Percentiles rank a stretch among this genome's conserved stretches.
Evolutionary conservation across 1,140 invertebrate species (phyloP).

Genomic region (Drosophila melanogaster): Release_6_plus_ISO1_MT NT_033779.5:13258501-13259000

Average conservation of each 20-base stretch:
- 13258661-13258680: constrained; percentile 53
- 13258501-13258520: constrained; percentile 57
- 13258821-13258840: not conserved
- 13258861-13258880: too few relatives aligned
- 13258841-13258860: not conserved
- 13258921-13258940: not conserved
- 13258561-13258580: constrained; percentile 53
- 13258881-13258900: too few relatives aligned
- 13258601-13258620: constrained; percentile 22
- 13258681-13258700: constrained; percentile 68
- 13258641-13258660: constrained; percentile 39
- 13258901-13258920: not conserved
- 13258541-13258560: constrained; percentile 49
- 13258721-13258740: constrained; percentile 52
- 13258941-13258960: not conserved
- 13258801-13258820: not conserved
- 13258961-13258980: not conserved
- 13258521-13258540: constrained; percentile 59
- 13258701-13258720: constrained; percentile 54
- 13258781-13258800: constrained; percentile 12
- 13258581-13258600: constrained; percentile 34
- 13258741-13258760: constrained; percentile 51
- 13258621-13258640: constrained; percentile 33
- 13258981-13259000: not conserved
- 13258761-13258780: constrained; percentile 13